These are phyloP conservation scores for Tachuris rubrigastra DNA, from an alignment of 2,113 vertebrate species.

Conservation along the genomic window DNA sequence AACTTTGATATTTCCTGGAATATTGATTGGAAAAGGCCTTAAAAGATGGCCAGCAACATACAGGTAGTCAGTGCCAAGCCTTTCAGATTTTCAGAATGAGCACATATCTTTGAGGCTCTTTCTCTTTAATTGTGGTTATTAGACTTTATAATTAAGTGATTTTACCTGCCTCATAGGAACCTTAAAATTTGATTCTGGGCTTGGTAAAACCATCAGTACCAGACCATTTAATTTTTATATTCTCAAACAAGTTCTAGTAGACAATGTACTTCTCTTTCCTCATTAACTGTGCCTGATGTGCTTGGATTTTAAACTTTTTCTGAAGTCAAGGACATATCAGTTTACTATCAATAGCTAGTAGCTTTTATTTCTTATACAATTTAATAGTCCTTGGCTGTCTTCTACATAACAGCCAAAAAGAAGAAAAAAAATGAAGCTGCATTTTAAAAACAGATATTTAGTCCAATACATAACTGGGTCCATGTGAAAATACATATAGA, in stretches of 20 bases:
- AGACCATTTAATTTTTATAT: background rate
- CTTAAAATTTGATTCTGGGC: background rate
- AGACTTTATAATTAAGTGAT: background rate
- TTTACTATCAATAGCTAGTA: background rate
- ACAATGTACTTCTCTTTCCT: background rate
- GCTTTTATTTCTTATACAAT: background rate
- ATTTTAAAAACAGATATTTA: background rate
- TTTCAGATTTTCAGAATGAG: background rate
- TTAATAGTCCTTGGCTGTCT: background rate
- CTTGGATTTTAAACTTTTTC: background rate
- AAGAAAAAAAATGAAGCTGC: background rate
- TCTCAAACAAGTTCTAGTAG: background rate
- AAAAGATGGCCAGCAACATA: background rate
- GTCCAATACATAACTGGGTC: background rate
- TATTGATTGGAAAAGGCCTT: background rate
- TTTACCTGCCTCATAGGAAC: background rate
- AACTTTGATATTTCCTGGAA: background rate
- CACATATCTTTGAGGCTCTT: background rate
- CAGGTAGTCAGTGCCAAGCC: background rate
- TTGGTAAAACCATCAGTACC: background rate
- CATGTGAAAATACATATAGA: background rate
- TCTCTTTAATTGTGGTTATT: background rate
- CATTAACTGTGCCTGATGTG: background rate
- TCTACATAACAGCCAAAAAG: background rate
- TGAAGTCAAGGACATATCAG: background rate